Conservation (phyloP, 2,113 vertebrate genomes). For the Prinia subflava region DNA sequence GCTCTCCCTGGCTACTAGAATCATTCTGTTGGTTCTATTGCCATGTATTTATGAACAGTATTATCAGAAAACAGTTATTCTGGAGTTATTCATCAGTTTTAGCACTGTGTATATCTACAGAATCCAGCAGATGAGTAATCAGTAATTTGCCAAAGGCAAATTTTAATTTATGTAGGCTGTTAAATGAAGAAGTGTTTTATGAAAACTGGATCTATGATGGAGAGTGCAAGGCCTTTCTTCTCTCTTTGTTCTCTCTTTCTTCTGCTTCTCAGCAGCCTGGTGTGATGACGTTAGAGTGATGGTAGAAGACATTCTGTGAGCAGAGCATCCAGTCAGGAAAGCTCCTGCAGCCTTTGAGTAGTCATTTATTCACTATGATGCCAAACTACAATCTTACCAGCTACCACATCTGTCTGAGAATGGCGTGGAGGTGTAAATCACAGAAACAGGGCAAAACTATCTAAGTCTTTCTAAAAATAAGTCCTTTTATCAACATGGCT, state of each 20-base stretch:
- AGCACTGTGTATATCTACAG: background rate
- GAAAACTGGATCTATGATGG: background rate
- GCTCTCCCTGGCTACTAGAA: background rate
- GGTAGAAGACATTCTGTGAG: background rate
- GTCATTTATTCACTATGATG: background rate
- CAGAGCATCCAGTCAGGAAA: background rate
- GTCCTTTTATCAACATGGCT: background rate
- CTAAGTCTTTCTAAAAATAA: background rate
- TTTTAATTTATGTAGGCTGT: background rate
- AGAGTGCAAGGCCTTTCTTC: background rate
- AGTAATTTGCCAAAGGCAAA: background rate
- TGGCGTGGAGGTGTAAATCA: background rate
- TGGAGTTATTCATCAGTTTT: background rate
- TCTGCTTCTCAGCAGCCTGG: background rate
- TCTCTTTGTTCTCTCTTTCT: background rate
- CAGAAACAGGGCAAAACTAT: background rate
- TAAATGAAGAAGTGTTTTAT: background rate
- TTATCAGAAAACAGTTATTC: background rate
- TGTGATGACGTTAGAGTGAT: background rate
- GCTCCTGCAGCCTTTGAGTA: background rate
- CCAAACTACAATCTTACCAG: background rate
- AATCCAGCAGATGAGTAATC: background rate
- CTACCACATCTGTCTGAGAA: background rate
- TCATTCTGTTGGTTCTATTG: background rate
- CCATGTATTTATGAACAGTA: background rate